These are phyloP conservation scores for Synergus japonicus DNA, from an alignment of 2,888 invertebrate species.

Conservation along the genomic window DNA sequence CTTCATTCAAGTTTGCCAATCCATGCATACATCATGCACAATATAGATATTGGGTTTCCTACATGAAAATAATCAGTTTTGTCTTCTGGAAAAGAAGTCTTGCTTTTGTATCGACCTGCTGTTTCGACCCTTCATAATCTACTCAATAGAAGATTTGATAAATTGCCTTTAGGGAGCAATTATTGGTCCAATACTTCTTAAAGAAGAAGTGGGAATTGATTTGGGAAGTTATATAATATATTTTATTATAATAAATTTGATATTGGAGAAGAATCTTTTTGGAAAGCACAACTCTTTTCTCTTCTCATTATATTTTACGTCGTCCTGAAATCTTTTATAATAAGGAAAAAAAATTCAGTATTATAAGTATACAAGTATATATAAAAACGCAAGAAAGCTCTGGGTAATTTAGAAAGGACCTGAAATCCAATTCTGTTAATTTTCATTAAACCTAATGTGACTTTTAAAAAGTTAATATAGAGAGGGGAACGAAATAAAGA, in stretches of 20 bases:
- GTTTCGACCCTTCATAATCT: not conserved
- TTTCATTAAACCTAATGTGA: not conserved
- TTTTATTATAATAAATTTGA: no score
- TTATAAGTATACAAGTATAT: no score
- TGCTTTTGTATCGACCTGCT: not conserved
- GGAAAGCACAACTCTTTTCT: no score
- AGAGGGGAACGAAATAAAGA: not conserved
- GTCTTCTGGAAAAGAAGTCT: not conserved
- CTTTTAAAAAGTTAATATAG: not conserved
- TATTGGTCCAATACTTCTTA: not conserved
- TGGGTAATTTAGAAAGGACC: not conserved
- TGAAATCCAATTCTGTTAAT: not conserved
- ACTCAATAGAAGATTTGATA: not conserved
- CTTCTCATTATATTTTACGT: no score
- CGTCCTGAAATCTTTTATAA: no score
- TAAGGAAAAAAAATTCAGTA: no score
- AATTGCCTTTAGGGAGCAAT: not conserved
- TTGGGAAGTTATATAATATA: no score
- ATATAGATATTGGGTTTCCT: not conserved
- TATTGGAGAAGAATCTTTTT: no score
- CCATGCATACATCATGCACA: slow-evolving; percentile 1
- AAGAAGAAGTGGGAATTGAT: no score
- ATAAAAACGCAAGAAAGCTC: not conserved
- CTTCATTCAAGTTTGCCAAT: not conserved
- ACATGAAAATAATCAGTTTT: not conserved